Evolutionary conservation across 2,888 invertebrate genomes (phyloP).

Genomic region (Leptopilina drosophilae): DNA sequence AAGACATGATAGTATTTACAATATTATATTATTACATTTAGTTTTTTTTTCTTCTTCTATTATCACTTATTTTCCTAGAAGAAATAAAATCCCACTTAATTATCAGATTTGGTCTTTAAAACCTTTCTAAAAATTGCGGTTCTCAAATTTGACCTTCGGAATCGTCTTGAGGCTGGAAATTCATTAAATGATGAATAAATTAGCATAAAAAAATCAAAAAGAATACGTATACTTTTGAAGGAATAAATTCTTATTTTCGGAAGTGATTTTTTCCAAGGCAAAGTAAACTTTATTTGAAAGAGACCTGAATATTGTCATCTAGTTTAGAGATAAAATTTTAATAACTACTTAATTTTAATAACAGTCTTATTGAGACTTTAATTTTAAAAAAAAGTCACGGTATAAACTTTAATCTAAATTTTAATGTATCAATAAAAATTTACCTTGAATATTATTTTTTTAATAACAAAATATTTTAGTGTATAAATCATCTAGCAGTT

Average conservation of each 20-base stretch:
- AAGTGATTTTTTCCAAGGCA: neutral
- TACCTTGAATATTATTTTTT: too few relatives aligned
- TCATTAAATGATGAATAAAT: slow-evolving; percentile 12
- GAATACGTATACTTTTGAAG: neutral
- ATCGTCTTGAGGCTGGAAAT: neutral
- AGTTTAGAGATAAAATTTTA: too few relatives aligned
- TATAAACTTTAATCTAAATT: too few relatives aligned
- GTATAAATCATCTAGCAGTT: too few relatives aligned
- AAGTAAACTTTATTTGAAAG: too few relatives aligned
- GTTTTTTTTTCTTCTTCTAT: too few relatives aligned
- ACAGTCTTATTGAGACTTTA: too few relatives aligned
- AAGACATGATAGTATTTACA: neutral
- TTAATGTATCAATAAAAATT: too few relatives aligned
- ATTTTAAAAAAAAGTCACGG: too few relatives aligned
- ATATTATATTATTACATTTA: neutral
- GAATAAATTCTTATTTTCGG: slow-evolving; percentile 9
- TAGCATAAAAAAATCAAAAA: neutral
- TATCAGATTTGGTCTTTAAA: neutral
- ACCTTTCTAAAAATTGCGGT: slow-evolving; percentile 13
- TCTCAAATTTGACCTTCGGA: neutral
- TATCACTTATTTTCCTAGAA: neutral
- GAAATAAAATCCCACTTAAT: neutral
- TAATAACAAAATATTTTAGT: too few relatives aligned
- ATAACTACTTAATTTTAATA: too few relatives aligned
- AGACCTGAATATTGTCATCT: too few relatives aligned